A percentile compares a stretch with the other conserved stretches of the same genome.
Evolutionary conservation across 2,797 vertebrate genomes (phyloP).

Genomic region (Diplodus puntazzo): DNA sequence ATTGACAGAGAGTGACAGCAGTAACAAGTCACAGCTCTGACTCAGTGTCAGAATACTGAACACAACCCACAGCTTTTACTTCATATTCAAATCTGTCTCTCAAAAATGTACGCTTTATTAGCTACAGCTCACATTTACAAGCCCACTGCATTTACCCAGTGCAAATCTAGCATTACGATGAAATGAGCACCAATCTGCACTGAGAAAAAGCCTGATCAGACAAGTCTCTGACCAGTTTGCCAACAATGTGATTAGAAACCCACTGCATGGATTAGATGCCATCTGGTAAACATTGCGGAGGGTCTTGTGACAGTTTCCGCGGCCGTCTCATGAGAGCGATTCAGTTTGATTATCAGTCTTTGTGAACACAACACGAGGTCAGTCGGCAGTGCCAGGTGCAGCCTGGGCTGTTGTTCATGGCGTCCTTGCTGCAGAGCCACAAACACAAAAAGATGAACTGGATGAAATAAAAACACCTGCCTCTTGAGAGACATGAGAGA

Average conservation of each 20-base stretch:
- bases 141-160: neutral
- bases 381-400: neutral
- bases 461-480: neutral
- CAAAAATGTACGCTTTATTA: neutral
- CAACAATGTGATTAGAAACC: slow-evolving; percentile 3
- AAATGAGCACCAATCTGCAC: slow-evolving; percentile 11
- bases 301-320: slow-evolving; percentile 11
- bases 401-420: neutral
- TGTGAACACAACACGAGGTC: neutral
- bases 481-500: neutral
- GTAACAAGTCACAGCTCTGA: neutral
- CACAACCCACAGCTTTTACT: neutral
- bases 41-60: neutral
- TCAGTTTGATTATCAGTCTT: slow-evolving; percentile 14
- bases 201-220: neutral
- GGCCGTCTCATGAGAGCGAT: slow-evolving; percentile 2
- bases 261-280: slow-evolving; percentile 1
- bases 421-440: neutral
- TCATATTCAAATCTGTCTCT: neutral
- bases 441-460: neutral
- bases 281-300: neutral
- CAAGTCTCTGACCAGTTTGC: slow-evolving; percentile 2
- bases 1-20: neutral
- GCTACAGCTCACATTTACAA: neutral
- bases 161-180: neutral